Evolutionary conservation across 1,140 invertebrate genomes (phyloP), one percentile per base, ranked within the genome.

Genomic region (Cherax destructor): DNA sequence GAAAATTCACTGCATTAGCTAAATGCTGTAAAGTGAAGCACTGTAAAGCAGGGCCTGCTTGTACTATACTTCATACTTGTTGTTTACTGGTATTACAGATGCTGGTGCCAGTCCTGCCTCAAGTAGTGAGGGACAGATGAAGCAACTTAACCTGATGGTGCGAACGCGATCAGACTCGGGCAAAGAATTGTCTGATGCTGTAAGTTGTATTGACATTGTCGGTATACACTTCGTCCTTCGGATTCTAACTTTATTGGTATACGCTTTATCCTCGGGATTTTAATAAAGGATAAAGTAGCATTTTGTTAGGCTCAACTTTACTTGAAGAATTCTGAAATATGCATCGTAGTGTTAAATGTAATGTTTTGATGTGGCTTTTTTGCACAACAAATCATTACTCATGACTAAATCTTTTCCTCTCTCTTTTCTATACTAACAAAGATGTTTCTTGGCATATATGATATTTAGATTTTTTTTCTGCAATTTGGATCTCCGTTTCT

Each of bases 131-230:
- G 83, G 88, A 49, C 83, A 78, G 77, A 78, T 79, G 76, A 91
- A 91, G 47, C 88, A 91, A 59, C 83, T 91, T 24, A 91, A 91
- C 59, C 61, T 91, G 76, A 91, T 91, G 88, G 88, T 91, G 11
- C 88, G 88, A 47, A 91, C 88, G 16, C 88, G 88, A 41, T 91
- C 88, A 65, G 88, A 91, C 74, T 91, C 88, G 50, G 88, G 88
- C 18, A 91, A 91, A 69, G 88, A 91, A 24, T 83, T 91, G 13
- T 85, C 88, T 52, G 88, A 91, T 85, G 88, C 88, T 24, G 88
- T 91, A 41, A 85, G 88, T 91, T 65, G 16, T 30, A 56, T 47
- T 80, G n/a, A 83, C 24, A 13, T 7, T 56, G 52, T 61, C 30
- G 30, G 30, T 59, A 50, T 80, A 21, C 50, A 59, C 13, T 61